These are phyloP conservation scores for Macrobrachium nipponense DNA, from an alignment of 1,140 invertebrate species.

Conservation along the genomic window DNA sequence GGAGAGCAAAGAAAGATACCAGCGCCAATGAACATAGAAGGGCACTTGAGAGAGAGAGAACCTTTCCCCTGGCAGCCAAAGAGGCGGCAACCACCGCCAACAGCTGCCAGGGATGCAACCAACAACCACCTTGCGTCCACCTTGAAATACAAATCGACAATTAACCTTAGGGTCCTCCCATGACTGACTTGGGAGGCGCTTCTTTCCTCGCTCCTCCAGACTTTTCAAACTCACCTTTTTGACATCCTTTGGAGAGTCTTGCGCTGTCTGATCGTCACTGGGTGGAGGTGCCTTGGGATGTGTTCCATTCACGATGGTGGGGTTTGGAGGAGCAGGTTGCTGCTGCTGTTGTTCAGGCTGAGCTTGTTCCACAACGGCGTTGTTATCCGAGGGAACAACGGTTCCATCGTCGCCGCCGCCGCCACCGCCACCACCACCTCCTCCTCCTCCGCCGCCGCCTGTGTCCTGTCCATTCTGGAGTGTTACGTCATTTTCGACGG, in stretches of 20 bases:
- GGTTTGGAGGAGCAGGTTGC: slow-evolving; percentile 26
- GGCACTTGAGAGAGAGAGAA: neutral
- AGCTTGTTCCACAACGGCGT: neutral
- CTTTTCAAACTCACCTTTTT: slow-evolving; percentile 45
- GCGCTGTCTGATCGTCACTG: slow-evolving; percentile 27
- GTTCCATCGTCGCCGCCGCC: slow-evolving; percentile 20
- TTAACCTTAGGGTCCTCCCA: no score
- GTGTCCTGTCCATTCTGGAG: slow-evolving; percentile 44
- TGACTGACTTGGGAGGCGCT: neutral
- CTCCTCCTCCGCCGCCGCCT: slow-evolving; percentile 33
- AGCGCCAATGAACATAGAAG: no score
- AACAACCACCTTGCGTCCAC: slow-evolving; percentile 12
- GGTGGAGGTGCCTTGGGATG: slow-evolving; percentile 31
- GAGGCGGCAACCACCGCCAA: neutral
- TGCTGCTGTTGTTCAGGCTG: neutral
- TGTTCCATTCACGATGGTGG: slow-evolving; percentile 49
- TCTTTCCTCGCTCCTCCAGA: no score
- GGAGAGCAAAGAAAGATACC: no score
- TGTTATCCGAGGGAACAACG: slow-evolving; percentile 33
- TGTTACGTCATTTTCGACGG: slow-evolving; percentile 47
- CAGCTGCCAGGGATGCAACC: no score
- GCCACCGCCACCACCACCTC: slow-evolving; percentile 34
- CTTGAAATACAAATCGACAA: neutral
- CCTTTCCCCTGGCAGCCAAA: neutral
- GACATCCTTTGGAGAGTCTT: slow-evolving; percentile 43